Percentiles rank a stretch among this genome's conserved stretches.
These are phyloP conservation scores for Apostichopus japonicus DNA, from an alignment of 35 echinoderm and acorn worm genomes.

Conservation along the genomic window DNA sequence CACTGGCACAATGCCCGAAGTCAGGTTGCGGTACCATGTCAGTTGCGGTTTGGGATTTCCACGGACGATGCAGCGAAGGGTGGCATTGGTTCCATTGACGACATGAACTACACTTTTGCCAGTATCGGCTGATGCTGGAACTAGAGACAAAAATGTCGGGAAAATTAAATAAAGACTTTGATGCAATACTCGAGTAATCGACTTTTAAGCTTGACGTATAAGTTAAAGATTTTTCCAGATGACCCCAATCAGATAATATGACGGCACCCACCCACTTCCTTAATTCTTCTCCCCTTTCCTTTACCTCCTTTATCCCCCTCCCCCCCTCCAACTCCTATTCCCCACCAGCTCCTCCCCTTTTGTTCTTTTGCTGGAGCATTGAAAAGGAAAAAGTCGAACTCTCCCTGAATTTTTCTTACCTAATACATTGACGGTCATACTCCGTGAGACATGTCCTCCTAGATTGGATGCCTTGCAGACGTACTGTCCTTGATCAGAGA, in stretches of 20 bases:
- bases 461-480: slow-evolving; percentile 62
- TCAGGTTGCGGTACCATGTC: slow-evolving; percentile 63
- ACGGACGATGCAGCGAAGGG: slow-evolving; percentile 50
- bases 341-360: no score
- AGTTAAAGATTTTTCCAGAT: slow-evolving; percentile 3
- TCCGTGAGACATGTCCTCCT: slow-evolving; percentile 41
- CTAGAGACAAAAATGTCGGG: neutral
- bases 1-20: neutral
- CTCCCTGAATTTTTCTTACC: slow-evolving; percentile 16
- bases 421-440: slow-evolving; percentile 56
- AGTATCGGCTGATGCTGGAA: neutral
- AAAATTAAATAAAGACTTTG: neutral
- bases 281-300: no score
- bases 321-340: no score
- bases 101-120: slow-evolving; percentile 20
- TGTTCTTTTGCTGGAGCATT: no score
- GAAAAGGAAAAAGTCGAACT: no score
- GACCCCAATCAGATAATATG: neutral
- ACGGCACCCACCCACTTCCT: neutral
- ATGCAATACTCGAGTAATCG: no score
- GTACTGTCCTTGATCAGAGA: slow-evolving; percentile 66
- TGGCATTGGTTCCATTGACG: slow-evolving; percentile 32
- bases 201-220: slow-evolving; percentile 28
- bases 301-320: no score
- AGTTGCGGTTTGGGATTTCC: slow-evolving; percentile 71